Evolutionary conservation across 2,797 vertebrate genomes (phyloP).

Genomic region (Erpetoichthys calabaricus): DNA sequence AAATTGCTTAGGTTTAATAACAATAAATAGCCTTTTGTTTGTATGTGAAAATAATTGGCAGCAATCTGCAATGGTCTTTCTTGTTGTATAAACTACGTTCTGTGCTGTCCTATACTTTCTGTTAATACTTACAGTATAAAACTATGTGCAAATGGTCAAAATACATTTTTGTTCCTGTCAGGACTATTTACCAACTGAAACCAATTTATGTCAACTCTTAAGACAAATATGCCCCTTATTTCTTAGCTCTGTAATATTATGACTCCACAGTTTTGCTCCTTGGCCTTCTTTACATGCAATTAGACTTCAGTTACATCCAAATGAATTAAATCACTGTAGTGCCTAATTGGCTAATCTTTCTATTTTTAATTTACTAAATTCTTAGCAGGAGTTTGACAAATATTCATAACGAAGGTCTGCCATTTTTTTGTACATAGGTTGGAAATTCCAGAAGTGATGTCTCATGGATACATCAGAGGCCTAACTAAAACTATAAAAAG

Average conservation of each 20-base stretch:
- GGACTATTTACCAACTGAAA: slow-evolving; percentile 38
- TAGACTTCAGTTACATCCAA: slow-evolving; percentile 45
- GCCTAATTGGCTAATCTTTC: slow-evolving; percentile 12
- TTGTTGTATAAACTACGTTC: too few relatives aligned
- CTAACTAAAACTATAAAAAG: slow-evolving; percentile 38
- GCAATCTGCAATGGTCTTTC: too few relatives aligned
- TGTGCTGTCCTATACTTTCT: too few relatives aligned
- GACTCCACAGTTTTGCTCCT: slow-evolving; percentile 35
- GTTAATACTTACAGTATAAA: slow-evolving; percentile 20
- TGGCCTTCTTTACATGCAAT: slow-evolving; percentile 37
- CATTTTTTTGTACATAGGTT: slow-evolving; percentile 30
- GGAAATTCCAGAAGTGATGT: slow-evolving; percentile 44
- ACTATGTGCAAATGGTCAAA: slow-evolving; percentile 17
- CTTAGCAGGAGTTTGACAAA: slow-evolving; percentile 44
- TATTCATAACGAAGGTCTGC: slow-evolving; percentile 33
- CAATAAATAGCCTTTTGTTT: too few relatives aligned
- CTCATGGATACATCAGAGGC: slow-evolving; percentile 27
- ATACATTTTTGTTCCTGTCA: slow-evolving; percentile 24
- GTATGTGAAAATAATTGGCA: too few relatives aligned
- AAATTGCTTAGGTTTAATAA: too few relatives aligned
- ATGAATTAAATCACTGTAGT: slow-evolving; percentile 39
- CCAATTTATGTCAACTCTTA: slow-evolving; percentile 38
- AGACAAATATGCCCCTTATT: slow-evolving; percentile 7
- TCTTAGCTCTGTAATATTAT: slow-evolving; percentile 21
- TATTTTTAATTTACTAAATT: slow-evolving; percentile 11